A percentile compares a stretch with the other conserved stretches of the same genome.
Conservation (phyloP, 2,113 vertebrate species). For the Eulacestoma nigropectus region DNA sequence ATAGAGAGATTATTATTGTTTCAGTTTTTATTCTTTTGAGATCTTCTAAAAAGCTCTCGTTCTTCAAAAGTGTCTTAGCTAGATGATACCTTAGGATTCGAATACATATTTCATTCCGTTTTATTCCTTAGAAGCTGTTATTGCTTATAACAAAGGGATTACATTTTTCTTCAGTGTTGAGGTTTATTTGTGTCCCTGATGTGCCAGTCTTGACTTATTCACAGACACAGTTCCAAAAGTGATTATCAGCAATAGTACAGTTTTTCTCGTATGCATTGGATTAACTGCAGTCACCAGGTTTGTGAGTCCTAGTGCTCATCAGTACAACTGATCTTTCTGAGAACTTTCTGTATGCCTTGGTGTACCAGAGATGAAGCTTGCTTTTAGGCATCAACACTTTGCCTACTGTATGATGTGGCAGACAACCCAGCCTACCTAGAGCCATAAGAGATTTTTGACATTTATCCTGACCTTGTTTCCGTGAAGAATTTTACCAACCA, state of each 20-base stretch:
- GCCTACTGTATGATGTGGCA: background rate
- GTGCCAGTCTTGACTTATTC: background rate
- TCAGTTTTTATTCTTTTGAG: background rate
- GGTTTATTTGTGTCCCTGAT: background rate
- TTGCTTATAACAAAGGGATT: background rate
- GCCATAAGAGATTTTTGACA: background rate
- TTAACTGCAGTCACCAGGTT: background rate
- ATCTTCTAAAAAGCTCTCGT: background rate
- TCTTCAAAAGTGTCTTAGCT: background rate
- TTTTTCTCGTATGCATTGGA: background rate
- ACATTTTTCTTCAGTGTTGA: background rate
- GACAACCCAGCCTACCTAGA: background rate
- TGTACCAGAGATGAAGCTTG: background rate
- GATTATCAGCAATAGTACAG: background rate
- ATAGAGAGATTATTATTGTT: background rate
- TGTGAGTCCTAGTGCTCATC: background rate
- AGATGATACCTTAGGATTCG: background rate
- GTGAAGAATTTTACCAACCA: background rate
- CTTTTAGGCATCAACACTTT: background rate
- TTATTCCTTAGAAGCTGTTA: background rate
- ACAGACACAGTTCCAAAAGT: background rate
- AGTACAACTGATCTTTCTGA: background rate
- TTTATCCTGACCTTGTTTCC: background rate
- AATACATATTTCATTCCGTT: background rate
- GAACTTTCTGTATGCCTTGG: background rate